phyloP scores from a whole-genome alignment of 1,140 invertebrate species.

The Cydia strobilella region DNA sequence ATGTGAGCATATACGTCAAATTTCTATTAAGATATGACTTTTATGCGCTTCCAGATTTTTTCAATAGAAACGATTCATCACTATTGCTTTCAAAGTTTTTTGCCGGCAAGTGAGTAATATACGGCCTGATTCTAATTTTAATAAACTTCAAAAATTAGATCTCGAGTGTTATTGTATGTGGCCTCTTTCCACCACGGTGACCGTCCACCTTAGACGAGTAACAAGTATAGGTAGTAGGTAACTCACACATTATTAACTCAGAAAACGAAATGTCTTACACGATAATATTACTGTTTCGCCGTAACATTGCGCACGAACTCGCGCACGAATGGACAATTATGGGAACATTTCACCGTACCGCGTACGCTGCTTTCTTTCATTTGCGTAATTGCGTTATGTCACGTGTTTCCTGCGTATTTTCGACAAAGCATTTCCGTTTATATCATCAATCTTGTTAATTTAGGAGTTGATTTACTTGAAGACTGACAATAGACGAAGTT shows the following conservation, averaged over 20 bases:
- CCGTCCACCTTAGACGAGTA: background rate
- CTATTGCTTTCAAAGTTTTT: constrained; percentile 70
- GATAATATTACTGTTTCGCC: constrained; percentile 11
- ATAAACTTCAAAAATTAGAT: too few species aligned
- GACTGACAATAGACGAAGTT: background rate
- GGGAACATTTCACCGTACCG: constrained; percentile 55
- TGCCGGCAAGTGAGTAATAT: constrained; percentile 57
- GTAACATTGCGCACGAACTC: constrained; percentile 1
- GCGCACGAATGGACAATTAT: constrained; percentile 44
- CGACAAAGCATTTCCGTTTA: background rate
- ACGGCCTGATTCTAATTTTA: background rate
- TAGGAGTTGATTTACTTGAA: background rate
- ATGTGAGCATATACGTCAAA: too few species aligned
- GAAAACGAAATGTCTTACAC: background rate
- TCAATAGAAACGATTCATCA: constrained; percentile 54
- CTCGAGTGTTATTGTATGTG: too few species aligned
- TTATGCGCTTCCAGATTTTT: constrained; percentile 10
- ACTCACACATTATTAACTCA: too few species aligned
- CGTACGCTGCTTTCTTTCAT: constrained; percentile 31
- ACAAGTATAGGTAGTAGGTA: too few species aligned
- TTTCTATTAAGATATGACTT: too few species aligned
- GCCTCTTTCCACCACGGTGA: constrained; percentile 46
- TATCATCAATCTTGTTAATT: constrained; percentile 3
- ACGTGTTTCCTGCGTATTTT: constrained; percentile 4
- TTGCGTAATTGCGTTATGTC: constrained; percentile 28